A percentile compares a stretch with the other conserved stretches of the same genome.
phyloP scores from a whole-genome alignment of 2,888 invertebrate species.

The Zygothrica quintamaculata region DNA sequence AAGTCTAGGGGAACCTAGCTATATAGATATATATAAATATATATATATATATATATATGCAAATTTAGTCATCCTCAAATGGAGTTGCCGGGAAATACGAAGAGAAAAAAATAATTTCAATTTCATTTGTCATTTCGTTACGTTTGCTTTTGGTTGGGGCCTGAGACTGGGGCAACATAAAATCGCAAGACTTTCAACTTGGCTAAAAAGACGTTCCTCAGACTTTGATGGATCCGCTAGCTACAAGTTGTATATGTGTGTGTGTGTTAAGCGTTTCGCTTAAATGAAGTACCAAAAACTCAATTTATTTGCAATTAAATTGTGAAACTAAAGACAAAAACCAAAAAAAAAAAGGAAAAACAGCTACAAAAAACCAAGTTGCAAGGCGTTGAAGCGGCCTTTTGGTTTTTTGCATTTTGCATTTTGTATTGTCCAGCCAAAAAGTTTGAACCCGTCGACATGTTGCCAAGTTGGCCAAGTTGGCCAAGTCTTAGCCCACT shows the following conservation, averaged over 20 bases:
- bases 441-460: constrained; percentile 43
- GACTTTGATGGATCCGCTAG: constrained; percentile 75
- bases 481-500: constrained; percentile 35
- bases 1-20: no score
- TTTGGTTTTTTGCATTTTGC: no score
- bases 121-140: constrained; percentile 80
- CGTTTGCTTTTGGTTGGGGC: constrained; percentile 54
- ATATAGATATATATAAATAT: no score
- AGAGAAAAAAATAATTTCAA: constrained; percentile 67
- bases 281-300: constrained; percentile 84
- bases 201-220: constrained; percentile 36
- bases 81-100: constrained; percentile 1
- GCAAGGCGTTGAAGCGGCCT: constrained; percentile 35
- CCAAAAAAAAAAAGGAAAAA: no score
- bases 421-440: constrained; percentile 46
- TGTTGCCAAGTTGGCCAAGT: constrained; percentile 36
- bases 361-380: no score
- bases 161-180: constrained; percentile 13
- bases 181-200: constrained; percentile 21
- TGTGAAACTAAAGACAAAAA: constrained; percentile 60
- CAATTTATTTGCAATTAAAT: constrained; percentile 85
- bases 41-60: no score
- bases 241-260: constrained; percentile 28
- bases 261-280: constrained; percentile 75
- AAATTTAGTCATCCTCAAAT: constrained; percentile 41